Evolutionary conservation across 2,113 vertebrate species (phyloP).

Genomic region (Nipponia nippon): DNA sequence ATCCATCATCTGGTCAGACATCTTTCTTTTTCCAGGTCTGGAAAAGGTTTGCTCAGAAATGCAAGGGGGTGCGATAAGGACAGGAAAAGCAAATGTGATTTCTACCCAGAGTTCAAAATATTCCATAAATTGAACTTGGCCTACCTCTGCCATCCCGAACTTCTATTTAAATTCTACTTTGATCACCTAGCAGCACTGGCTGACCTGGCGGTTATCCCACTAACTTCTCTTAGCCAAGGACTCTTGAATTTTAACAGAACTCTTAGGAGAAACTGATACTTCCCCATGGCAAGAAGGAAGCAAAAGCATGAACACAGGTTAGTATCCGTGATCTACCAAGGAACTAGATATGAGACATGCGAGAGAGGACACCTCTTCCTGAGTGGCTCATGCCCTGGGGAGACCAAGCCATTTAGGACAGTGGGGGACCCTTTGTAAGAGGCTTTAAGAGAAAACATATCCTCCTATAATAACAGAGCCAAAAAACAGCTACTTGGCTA

Average conservation of each 20-base stretch:
- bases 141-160: not conserved
- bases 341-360: not conserved
- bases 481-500: not conserved
- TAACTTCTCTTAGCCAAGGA: not conserved
- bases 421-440: not conserved
- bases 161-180: not conserved
- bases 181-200: fast-evolving
- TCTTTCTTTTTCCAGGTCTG: not conserved
- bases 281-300: not conserved
- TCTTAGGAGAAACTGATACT: not conserved
- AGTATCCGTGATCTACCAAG: not conserved
- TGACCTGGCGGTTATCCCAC: not conserved
- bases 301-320: not conserved
- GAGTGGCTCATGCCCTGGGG: not conserved
- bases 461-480: not conserved
- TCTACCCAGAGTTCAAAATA: not conserved
- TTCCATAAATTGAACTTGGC: not conserved
- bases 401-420: not conserved
- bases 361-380: not conserved
- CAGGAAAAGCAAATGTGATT: not conserved
- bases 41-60: not conserved
- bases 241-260: not conserved
- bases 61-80: not conserved
- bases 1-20: not conserved
- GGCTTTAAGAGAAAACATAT: not conserved